Conservation (phyloP, 2,888 invertebrate species). For the Apomyelois bistriatella region DNA sequence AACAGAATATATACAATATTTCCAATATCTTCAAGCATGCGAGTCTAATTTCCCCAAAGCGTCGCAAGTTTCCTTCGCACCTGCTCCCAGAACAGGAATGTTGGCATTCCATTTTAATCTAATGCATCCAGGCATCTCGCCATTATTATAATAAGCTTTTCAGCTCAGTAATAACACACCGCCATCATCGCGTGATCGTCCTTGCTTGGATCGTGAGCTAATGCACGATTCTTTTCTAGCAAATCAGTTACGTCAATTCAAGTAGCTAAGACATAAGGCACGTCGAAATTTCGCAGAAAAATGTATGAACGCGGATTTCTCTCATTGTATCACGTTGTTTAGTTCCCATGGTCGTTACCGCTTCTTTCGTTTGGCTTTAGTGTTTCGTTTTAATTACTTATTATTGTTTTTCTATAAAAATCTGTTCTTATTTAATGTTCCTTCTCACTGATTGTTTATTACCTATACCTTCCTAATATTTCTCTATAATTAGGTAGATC, state of each 20-base stretch:
- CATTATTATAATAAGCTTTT: slow-evolving; percentile 63
- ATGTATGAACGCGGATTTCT: slow-evolving; percentile 29
- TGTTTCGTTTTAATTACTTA: not conserved
- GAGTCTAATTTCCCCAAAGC: slow-evolving; percentile 33
- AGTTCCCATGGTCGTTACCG: slow-evolving; percentile 1
- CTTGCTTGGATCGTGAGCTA: slow-evolving; percentile 56
- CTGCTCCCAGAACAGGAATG: slow-evolving; percentile 47
- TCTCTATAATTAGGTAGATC: too few species aligned
- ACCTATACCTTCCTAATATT: too few species aligned
- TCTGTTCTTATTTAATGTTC: too few species aligned
- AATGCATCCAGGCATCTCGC: slow-evolving; percentile 41
- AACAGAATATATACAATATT: slow-evolving; percentile 10
- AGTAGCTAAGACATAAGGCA: slow-evolving; percentile 8
- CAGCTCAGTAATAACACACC: slow-evolving; percentile 41
- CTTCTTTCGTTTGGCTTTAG: not conserved
- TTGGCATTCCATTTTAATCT: slow-evolving; percentile 55
- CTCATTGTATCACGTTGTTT: slow-evolving; percentile 33
- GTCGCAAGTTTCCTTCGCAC: slow-evolving; percentile 34
- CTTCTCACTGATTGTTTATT: too few species aligned
- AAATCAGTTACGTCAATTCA: slow-evolving; percentile 15
- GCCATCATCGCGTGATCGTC: slow-evolving; percentile 54
- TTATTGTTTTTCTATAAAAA: too few species aligned
- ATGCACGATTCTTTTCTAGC: slow-evolving; percentile 52
- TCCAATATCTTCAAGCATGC: slow-evolving; percentile 2
- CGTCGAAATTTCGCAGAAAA: slow-evolving; percentile 35